Conservation (phyloP, 2,113 vertebrate genomes). For the Esox niger region DNA sequence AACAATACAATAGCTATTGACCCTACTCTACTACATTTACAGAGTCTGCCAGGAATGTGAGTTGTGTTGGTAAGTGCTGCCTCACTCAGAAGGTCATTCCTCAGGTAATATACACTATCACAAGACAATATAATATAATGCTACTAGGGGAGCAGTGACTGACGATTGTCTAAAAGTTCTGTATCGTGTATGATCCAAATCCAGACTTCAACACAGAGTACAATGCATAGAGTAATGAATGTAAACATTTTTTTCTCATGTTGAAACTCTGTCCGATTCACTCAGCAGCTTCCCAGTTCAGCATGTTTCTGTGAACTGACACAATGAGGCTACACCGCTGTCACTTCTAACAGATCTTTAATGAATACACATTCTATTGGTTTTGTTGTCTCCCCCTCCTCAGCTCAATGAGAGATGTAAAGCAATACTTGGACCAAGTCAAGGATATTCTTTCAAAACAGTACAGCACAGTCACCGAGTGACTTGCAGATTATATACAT, state of each 20-base stretch:
- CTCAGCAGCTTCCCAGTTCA: slow-evolving; percentile 19
- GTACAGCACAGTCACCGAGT: too few relatives aligned
- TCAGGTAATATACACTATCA: background rate
- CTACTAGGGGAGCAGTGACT: too few relatives aligned
- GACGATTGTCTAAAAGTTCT: too few relatives aligned
- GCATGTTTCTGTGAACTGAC: slow-evolving; percentile 32
- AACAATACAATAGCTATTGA: slow-evolving; percentile 6
- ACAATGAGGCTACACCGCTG: slow-evolving; percentile 40
- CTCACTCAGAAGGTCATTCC: slow-evolving; percentile 24
- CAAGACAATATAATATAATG: too few relatives aligned
- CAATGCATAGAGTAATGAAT: slow-evolving; percentile 12
- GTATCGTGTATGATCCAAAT: too few relatives aligned
- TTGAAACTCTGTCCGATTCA: slow-evolving; percentile 20
- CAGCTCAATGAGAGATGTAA: too few relatives aligned
- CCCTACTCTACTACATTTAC: slow-evolving; percentile 15
- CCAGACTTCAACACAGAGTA: too few relatives aligned
- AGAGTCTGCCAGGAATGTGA: slow-evolving; percentile 10
- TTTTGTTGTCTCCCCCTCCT: too few relatives aligned
- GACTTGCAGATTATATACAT: too few relatives aligned
- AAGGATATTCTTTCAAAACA: too few relatives aligned
- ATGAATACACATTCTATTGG: slow-evolving; percentile 15
- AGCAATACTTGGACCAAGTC: too few relatives aligned
- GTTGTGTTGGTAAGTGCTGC: slow-evolving; percentile 9
- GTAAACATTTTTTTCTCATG: slow-evolving; percentile 25
- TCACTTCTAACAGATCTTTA: slow-evolving; percentile 31